Evolutionary conservation across 2,888 invertebrate genomes (phyloP).

Genomic region (Hemistola chrysoprasaria): DNA sequence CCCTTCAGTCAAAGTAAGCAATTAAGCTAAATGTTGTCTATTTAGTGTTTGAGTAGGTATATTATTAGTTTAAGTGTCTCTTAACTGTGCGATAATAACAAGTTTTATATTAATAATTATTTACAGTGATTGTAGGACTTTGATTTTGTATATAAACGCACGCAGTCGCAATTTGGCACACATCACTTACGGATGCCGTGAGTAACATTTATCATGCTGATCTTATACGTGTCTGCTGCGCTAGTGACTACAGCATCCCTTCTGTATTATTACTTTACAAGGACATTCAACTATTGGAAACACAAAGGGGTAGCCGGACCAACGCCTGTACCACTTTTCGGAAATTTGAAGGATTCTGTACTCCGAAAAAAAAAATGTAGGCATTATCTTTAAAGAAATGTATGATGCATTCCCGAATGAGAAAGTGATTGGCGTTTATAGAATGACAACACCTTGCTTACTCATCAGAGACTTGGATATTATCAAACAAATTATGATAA

Average conservation of each 20-base stretch:
- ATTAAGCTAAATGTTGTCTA: no score
- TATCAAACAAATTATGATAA: slow-evolving; percentile 49
- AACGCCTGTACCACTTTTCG: slow-evolving; percentile 44
- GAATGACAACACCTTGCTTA: slow-evolving; percentile 44
- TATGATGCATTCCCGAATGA: slow-evolving; percentile 46
- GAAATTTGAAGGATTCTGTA: no score
- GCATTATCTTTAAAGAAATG: slow-evolving; percentile 35
- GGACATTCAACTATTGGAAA: slow-evolving; percentile 53
- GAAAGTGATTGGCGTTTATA: slow-evolving; percentile 51
- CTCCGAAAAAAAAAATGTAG: no score
- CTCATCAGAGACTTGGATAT: slow-evolving; percentile 51
- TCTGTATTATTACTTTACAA: slow-evolving; percentile 44
- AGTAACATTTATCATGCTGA: slow-evolving; percentile 8
- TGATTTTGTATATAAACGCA: no score
- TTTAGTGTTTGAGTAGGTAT: no score
- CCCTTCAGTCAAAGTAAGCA: no score
- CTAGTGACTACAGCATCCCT: slow-evolving; percentile 17
- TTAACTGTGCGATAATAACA: no score
- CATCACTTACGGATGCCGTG: not conserved
- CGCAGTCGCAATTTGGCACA: no score
- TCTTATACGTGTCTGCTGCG: slow-evolving; percentile 18
- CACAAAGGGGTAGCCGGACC: slow-evolving; percentile 42
- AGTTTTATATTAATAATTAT: no score
- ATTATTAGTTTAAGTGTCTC: no score
- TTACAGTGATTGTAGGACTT: no score